Percentiles rank a stretch among this genome's conserved stretches.
phyloP scores from a whole-genome alignment of 2,888 invertebrate genomes.

The Zaprionus obscuricornis region DNA sequence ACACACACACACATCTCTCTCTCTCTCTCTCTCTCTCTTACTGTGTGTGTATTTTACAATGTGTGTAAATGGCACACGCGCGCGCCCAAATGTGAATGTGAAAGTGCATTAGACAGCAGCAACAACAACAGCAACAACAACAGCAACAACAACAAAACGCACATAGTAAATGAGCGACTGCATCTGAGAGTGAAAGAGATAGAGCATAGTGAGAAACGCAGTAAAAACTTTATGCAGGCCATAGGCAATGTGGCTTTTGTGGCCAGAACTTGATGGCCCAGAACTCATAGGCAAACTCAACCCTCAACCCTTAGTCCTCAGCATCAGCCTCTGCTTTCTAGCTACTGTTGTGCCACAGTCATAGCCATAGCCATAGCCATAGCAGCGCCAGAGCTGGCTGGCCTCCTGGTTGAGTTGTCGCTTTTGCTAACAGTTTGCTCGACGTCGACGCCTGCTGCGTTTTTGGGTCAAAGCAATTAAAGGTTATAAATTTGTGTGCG shows the following conservation, averaged over 20 bases:
- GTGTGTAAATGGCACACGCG: constrained; percentile 71
- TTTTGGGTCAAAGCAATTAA: constrained; percentile 79
- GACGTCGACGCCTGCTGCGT: constrained; percentile 55
- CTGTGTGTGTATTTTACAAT: constrained; percentile 27
- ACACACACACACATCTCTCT: not conserved
- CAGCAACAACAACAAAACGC: not conserved
- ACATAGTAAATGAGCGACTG: not conserved
- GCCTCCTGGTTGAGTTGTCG: constrained; percentile 32
- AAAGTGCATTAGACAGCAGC: constrained; percentile 70
- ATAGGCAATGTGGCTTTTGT: constrained; percentile 73
- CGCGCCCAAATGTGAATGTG: constrained; percentile 47
- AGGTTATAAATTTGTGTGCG: constrained; percentile 78
- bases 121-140: constrained; percentile 8
- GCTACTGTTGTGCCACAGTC: too few species aligned
- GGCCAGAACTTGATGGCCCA: constrained; percentile 43
- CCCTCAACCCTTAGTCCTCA: too few species aligned
- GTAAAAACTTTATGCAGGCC: constrained; percentile 57
- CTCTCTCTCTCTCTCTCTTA: too few species aligned
- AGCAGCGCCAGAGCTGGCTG: constrained; percentile 14
- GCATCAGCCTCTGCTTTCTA: too few species aligned
- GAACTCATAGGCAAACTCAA: too few species aligned
- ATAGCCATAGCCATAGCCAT: too few species aligned
- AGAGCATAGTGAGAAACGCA: too few species aligned
- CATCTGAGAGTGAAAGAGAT: not conserved
- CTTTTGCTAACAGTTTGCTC: not conserved